Evolutionary conservation across 2,888 invertebrate genomes (phyloP).

Genomic region (Melinaea menophilus): DNA sequence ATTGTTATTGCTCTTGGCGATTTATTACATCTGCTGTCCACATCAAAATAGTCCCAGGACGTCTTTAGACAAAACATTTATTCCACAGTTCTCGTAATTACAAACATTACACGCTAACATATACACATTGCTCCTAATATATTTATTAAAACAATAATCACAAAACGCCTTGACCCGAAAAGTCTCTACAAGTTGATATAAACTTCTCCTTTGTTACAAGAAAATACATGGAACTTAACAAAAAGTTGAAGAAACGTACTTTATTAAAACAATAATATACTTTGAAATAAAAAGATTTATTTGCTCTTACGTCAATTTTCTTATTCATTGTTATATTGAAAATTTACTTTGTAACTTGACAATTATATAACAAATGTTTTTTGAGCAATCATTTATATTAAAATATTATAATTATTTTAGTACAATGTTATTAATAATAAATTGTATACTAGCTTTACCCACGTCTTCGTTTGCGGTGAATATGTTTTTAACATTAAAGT

Average conservation of each 20-base stretch:
- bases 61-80: neutral
- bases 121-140: neutral
- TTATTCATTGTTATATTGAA: neutral
- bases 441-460: too few relatives aligned
- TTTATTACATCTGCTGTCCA: conserved; percentile 31
- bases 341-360: too few relatives aligned
- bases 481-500: too few relatives aligned
- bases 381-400: too few relatives aligned
- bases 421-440: too few relatives aligned
- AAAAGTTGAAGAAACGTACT: conserved; percentile 5
- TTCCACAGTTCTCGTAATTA: neutral
- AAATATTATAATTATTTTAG: too few relatives aligned
- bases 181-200: conserved; percentile 2
- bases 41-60: conserved; percentile 25
- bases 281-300: conserved; percentile 1
- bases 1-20: conserved; percentile 54
- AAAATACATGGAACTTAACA: conserved; percentile 8
- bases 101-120: neutral
- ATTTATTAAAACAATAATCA: conserved; percentile 2
- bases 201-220: conserved; percentile 6
- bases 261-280: conserved; percentile 7
- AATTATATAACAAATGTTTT: too few relatives aligned
- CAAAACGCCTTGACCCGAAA: conserved; percentile 1
- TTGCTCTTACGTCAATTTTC: neutral
- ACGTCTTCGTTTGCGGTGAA: too few relatives aligned